phyloP scores from a whole-genome alignment of 2,113 vertebrate species.

The Pollimyrus isidori region DNA sequence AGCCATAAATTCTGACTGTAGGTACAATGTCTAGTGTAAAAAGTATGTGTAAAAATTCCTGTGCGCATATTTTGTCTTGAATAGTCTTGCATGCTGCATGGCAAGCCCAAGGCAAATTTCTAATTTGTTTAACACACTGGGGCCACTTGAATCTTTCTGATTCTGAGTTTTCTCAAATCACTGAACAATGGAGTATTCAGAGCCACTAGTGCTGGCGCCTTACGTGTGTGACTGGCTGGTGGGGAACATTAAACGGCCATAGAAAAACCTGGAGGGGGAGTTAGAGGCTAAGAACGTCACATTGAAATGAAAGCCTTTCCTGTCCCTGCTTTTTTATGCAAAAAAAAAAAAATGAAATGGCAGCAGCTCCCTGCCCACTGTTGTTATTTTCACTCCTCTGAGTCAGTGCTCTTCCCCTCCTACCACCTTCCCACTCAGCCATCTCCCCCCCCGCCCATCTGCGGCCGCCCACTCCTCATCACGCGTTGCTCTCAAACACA shows the following conservation, averaged over 20 bases:
- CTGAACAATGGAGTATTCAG: background rate
- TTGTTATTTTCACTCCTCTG: conserved; percentile 68
- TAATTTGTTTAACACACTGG: background rate
- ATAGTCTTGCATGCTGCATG: background rate
- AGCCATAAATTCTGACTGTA: background rate
- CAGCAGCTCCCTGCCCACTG: conserved; percentile 65
- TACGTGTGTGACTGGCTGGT: background rate
- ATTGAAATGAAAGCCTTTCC: conserved; percentile 41
- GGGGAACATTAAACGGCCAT: background rate
- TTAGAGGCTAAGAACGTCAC: conserved; percentile 10
- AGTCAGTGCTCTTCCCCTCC: conserved; percentile 71
- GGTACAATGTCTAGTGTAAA: background rate
- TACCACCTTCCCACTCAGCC: conserved; percentile 65
- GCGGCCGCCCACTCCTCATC: conserved; percentile 54
- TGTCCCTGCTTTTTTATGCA: conserved; percentile 36
- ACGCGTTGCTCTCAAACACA: conserved; percentile 61
- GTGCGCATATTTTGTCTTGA: background rate
- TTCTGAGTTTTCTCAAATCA: background rate
- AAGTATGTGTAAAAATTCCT: background rate
- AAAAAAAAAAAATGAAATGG: conserved; percentile 44
- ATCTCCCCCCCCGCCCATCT: conserved; percentile 4
- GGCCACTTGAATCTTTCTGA: background rate
- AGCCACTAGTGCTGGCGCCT: background rate
- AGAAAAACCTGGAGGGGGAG: conserved; percentile 36
- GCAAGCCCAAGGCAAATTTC: background rate